Percentiles rank a stretch among this genome's conserved stretches.
phyloP scores from a whole-genome alignment of 1,140 invertebrate species.

The Limonius californicus region DNA sequence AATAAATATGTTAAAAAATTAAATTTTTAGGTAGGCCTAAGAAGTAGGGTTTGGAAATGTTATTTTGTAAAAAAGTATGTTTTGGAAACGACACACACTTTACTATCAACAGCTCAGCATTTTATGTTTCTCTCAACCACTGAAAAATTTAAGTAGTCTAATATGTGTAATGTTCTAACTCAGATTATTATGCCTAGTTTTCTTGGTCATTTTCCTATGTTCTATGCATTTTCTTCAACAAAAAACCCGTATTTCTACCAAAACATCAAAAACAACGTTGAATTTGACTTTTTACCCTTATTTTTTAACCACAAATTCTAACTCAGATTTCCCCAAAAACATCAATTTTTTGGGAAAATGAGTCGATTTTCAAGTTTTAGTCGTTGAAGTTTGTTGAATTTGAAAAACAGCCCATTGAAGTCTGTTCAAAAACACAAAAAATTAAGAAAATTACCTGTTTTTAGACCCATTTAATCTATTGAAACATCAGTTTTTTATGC shows the following conservation, averaged over 20 bases:
- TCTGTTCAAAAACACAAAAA: slow-evolving; percentile 6
- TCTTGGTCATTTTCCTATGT: slow-evolving; percentile 15
- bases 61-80: no score
- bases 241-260: slow-evolving; percentile 9
- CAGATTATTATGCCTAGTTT: slow-evolving; percentile 15
- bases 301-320: neutral
- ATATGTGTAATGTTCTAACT: slow-evolving; percentile 16
- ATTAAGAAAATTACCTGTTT: slow-evolving; percentile 6
- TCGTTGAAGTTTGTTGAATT: no score
- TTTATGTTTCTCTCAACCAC: no score
- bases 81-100: no score
- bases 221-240: slow-evolving; percentile 3
- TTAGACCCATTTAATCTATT: neutral
- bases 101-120: no score
- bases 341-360: no score
- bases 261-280: slow-evolving; percentile 20
- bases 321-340: slow-evolving; percentile 7
- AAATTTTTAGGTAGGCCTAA: no score
- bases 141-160: neutral
- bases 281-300: slow-evolving; percentile 12
- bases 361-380: no score
- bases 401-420: neutral
- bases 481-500: slow-evolving; percentile 10
- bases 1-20: no score
- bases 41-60: no score